Base-by-base conservation (phyloP, 64 coral and sea anemone species). In the Pocillopora damicornis region DNA sequence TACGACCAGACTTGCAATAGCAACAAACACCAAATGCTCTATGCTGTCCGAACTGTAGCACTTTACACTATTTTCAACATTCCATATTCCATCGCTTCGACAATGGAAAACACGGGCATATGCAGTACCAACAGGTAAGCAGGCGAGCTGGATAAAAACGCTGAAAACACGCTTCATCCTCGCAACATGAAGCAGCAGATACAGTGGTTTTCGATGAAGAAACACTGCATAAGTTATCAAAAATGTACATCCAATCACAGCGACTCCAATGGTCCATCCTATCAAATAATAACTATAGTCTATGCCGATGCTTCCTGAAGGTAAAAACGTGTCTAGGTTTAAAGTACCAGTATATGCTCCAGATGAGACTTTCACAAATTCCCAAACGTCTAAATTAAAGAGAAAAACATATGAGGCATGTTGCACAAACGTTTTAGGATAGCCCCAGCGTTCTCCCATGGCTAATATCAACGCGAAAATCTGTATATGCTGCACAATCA, bases 401-500 rank as follows among this genome's bases (percentile, higher is more conserved):
- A 95, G 22, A 89, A 99, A 94, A 11, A 90, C 69, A 71, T 87
- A 99, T 30, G 89, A 92, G 3, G 92, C 80, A 34, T 85, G 25
- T 75, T 77, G 90, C 13, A 99, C 92, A 88, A 95, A 99, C 72
- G 87, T 84, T 60, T 89, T 83, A 17, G 97, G 97, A 82, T 77
- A 99, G 23, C 97, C 93, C 97, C 97, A 99, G 82, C 93, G 93
- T 90, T 99, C 97, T 74, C 93, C 92, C 90, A 99, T 88, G 35
- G 91, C 84, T 62, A 99, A 79, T 23, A 99, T 58, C 14, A 99
- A 51, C 18, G 97, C 97, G 65, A 95, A 99, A 86, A 99, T 95
- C 75, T 99, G 97, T 22, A 99, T 61, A 79, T 99, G 97, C 88
- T 99, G 89, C 10, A 99, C 78, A 9, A 95, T 87, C 82, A 99